Conservation (phyloP, 2,113 vertebrate species). For the Cyphomyrus discorhynchus region DNA sequence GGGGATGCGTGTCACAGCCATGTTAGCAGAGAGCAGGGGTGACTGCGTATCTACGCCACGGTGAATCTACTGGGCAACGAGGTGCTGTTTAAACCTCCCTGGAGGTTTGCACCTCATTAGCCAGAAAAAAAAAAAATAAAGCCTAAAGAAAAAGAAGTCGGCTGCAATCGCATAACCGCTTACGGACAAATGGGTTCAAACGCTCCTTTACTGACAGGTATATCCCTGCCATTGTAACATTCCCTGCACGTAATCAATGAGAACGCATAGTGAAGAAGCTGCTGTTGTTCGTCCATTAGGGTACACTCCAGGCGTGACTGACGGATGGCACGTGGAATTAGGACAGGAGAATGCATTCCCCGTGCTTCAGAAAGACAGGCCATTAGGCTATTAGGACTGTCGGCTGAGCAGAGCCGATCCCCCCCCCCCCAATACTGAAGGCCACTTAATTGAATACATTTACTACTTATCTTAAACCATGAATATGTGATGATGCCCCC, state of each 20-base stretch:
- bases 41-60: too few relatives aligned
- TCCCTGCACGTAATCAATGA: constrained; percentile 32
- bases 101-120: neutral
- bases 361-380: constrained; percentile 57
- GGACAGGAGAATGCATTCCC: constrained; percentile 47
- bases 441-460: constrained; percentile 99
- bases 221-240: neutral
- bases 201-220: neutral
- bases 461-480: constrained; percentile 99
- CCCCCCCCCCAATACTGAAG: constrained; percentile 63
- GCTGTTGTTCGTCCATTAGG: constrained; percentile 44
- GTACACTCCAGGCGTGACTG: constrained; percentile 33
- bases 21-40: neutral
- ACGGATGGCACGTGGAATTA: constrained; percentile 38
- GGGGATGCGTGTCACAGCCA: neutral
- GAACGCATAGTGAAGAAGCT: constrained; percentile 34
- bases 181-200: neutral
- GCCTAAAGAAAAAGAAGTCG: neutral
- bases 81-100: neutral
- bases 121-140: neutral
- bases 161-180: neutral
- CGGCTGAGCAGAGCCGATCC: constrained; percentile 87
- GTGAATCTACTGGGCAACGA: neutral
- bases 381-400: constrained; percentile 89
- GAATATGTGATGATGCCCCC: constrained; percentile 99